phyloP scores from a whole-genome alignment of 2,113 vertebrate species.

The Phainopepla nitens region DNA sequence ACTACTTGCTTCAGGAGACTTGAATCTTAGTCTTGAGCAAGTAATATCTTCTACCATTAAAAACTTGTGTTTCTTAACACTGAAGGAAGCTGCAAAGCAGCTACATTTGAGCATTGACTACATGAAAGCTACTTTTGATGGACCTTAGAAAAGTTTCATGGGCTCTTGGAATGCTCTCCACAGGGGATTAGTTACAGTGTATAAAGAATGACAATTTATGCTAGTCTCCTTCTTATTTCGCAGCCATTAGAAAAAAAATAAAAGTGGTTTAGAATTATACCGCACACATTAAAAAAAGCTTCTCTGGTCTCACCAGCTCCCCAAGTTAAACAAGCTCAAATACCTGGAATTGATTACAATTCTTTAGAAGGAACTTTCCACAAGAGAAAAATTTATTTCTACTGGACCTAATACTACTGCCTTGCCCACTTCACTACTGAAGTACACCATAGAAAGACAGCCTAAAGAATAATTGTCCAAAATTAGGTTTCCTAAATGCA shows the following conservation, averaged over 20 bases:
- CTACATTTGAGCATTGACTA: not conserved
- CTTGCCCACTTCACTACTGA: not conserved
- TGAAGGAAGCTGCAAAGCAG: not conserved
- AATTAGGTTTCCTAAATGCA: not conserved
- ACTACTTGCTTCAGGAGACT: not conserved
- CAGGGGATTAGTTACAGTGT: not conserved
- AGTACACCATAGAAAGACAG: not conserved
- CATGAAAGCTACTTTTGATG: not conserved
- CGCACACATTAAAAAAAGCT: not conserved
- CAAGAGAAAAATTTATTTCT: not conserved
- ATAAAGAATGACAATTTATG: not conserved
- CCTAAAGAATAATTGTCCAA: not conserved
- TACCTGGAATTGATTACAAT: not conserved
- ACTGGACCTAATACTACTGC: not conserved
- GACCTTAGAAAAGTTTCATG: not conserved
- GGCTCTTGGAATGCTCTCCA: not conserved
- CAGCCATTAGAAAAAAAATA: not conserved
- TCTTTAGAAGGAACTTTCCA: not conserved
- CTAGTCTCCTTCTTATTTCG: not conserved
- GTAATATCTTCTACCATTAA: not conserved
- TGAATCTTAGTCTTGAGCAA: not conserved
- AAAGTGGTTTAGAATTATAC: not conserved
- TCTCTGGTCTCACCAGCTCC: not conserved
- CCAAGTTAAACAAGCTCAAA: not conserved
- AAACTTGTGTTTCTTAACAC: not conserved